These are phyloP conservation scores for Premnoplex brunnescens DNA, from an alignment of 2,797 vertebrate genomes.

Conservation along the genomic window DNA sequence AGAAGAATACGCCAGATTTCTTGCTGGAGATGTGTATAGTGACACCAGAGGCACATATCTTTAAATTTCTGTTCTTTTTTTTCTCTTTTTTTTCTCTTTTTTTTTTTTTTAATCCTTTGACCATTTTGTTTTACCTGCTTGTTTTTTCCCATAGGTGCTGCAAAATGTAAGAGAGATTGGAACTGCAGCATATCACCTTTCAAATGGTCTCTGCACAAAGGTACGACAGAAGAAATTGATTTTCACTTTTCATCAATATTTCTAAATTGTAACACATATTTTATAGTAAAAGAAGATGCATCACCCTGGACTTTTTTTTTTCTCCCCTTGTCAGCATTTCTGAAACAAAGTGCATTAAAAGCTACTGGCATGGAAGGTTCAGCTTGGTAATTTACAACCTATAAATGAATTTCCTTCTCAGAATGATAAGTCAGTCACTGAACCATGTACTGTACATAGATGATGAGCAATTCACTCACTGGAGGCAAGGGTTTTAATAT, in stretches of 20 bases:
- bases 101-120: neutral
- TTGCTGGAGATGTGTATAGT: neutral
- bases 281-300: conserved; percentile 21
- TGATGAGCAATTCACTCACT: neutral
- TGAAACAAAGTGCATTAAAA: conserved; percentile 28
- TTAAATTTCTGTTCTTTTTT: neutral
- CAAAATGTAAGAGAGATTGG: conserved; percentile 10
- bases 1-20: neutral
- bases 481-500: neutral
- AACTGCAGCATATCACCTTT: neutral
- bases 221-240: conserved; percentile 57
- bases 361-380: neutral
- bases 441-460: neutral
- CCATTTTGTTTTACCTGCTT: neutral
- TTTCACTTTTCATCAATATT: conserved; percentile 63
- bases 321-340: neutral
- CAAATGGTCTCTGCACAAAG: conserved; percentile 38
- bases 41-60: neutral
- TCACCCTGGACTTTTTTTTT: neutral
- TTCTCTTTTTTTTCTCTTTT: neutral
- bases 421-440: conserved; percentile 2
- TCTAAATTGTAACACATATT: conserved; percentile 35
- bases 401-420: conserved; percentile 12
- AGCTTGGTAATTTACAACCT: conserved; percentile 24
- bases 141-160: neutral